Percentiles rank a stretch among this genome's conserved stretches.
These are phyloP conservation scores for Acanthococcus lagerstroemiae DNA, from an alignment of 2,888 invertebrate genomes.

Conservation along the genomic window DNA sequence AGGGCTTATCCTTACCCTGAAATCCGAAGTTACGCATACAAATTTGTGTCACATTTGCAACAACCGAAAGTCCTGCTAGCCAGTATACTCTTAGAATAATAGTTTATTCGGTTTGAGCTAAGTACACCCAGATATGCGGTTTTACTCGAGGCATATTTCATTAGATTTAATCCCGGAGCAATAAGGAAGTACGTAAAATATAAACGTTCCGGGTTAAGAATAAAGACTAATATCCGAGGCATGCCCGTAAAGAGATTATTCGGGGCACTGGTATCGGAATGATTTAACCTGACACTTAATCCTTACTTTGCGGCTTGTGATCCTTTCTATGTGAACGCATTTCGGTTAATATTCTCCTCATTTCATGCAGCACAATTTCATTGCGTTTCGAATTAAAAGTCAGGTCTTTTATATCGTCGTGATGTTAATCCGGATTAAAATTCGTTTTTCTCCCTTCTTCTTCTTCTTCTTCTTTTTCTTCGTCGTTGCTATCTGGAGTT, in stretches of 20 bases:
- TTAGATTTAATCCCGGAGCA: slow-evolving; percentile 21
- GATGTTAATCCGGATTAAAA: slow-evolving; percentile 17
- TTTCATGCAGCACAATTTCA: slow-evolving; percentile 22
- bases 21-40: no score
- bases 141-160: slow-evolving; percentile 23
- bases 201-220: slow-evolving; percentile 19
- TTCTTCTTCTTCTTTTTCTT: no score
- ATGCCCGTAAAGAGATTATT: slow-evolving; percentile 18
- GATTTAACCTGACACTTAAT: slow-evolving; percentile 23
- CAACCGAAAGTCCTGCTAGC: no score
- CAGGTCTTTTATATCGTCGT: slow-evolving; percentile 13
- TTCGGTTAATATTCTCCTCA: slow-evolving; percentile 19
- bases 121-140: slow-evolving; percentile 1
- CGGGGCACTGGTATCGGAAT: slow-evolving; percentile 17
- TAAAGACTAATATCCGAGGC: slow-evolving; percentile 24
- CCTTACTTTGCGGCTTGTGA: slow-evolving; percentile 20
- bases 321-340: slow-evolving; percentile 21
- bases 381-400: slow-evolving; percentile 19
- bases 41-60: no score
- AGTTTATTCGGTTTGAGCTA: background rate
- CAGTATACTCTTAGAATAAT: no score
- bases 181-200: slow-evolving; percentile 22
- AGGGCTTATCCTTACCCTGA: no score
- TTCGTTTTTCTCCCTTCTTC: background rate
- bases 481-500: no score